These are phyloP conservation scores for Steromphala cineraria DNA, from an alignment of 2,888 invertebrate species.

Conservation along the genomic window DNA sequence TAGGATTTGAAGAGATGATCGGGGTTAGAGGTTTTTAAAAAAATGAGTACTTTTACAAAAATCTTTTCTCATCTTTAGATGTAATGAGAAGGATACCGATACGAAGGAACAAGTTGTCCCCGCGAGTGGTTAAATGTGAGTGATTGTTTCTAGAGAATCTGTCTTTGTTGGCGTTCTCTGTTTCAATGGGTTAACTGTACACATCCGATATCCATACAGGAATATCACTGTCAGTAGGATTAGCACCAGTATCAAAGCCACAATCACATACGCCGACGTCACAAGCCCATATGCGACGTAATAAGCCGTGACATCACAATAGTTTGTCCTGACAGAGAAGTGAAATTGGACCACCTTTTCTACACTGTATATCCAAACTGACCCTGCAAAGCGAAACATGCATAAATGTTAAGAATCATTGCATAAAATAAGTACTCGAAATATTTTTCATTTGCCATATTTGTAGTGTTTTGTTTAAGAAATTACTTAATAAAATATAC, in stretches of 20 bases:
- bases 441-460: too few species aligned
- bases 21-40: too few species aligned
- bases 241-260: not conserved
- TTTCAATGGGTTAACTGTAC: not conserved
- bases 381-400: slow-evolving; percentile 2
- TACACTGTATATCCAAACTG: slow-evolving; percentile 26
- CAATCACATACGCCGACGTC: not conserved
- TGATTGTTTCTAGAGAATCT: not conserved
- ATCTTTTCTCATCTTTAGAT: too few species aligned
- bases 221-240: not conserved
- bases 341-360: slow-evolving; percentile 17
- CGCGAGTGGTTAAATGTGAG: not conserved
- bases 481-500: too few species aligned
- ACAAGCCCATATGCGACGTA: slow-evolving; percentile 23
- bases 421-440: too few species aligned
- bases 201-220: not conserved
- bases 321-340: not conserved
- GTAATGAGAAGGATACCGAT: too few species aligned
- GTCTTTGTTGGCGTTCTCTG: not conserved
- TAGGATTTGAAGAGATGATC: too few species aligned
- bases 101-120: too few species aligned
- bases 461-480: too few species aligned
- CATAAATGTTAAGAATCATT: too few species aligned
- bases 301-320: slow-evolving; percentile 15
- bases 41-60: too few species aligned